phyloP scores from a whole-genome alignment of 2,113 vertebrate genomes.

The Ciconia maguari region DNA sequence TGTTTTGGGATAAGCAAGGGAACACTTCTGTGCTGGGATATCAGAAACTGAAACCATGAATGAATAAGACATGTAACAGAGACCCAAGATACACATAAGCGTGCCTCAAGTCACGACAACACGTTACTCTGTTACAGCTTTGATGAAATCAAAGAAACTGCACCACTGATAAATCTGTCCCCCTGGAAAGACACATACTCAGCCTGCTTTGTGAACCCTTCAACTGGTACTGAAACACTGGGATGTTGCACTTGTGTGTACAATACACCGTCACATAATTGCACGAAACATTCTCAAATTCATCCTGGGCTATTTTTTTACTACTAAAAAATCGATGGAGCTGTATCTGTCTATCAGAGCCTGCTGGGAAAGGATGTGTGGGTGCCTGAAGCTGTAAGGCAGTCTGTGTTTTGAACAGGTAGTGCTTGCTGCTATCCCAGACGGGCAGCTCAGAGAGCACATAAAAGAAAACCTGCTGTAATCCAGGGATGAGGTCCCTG shows the following conservation, averaged over 20 bases:
- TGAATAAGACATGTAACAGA: not conserved
- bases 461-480: not conserved
- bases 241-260: not conserved
- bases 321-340: not conserved
- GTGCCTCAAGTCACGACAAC: not conserved
- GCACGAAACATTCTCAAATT: not conserved
- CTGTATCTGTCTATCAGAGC: not conserved
- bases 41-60: not conserved
- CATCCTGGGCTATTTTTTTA: not conserved
- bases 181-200: not conserved
- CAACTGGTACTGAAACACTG: not conserved
- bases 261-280: not conserved
- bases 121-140: not conserved
- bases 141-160: not conserved
- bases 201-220: not conserved
- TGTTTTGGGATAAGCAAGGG: not conserved
- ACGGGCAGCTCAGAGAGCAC: not conserved
- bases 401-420: not conserved
- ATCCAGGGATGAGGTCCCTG: not conserved
- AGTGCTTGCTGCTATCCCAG: not conserved
- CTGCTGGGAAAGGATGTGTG: not conserved
- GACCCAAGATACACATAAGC: accelerated
- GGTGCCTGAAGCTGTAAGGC: too few species aligned
- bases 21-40: accelerated
- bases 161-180: not conserved